Percentiles rank a stretch among this genome's conserved stretches.
Evolutionary conservation across 1,140 invertebrate genomes (phyloP).

Genomic region (Drosophila truncata): DNA sequence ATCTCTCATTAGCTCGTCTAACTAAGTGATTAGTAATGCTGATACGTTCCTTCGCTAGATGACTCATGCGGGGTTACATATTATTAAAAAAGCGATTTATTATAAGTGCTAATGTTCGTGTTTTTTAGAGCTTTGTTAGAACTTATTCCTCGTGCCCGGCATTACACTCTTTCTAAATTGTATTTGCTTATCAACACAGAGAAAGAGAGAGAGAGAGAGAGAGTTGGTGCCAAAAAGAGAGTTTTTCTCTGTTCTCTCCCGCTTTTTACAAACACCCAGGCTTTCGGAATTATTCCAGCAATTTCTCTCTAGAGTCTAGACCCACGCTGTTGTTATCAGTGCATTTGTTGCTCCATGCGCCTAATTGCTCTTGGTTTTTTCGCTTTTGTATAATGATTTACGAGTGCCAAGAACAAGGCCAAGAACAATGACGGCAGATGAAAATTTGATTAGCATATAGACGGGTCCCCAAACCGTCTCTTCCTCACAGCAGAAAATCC

Average conservation of each 20-base stretch:
- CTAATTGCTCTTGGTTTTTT: constrained; percentile 46
- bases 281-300: constrained; percentile 9
- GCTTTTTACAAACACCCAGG: background rate
- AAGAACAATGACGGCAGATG: constrained; percentile 31
- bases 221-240: background rate
- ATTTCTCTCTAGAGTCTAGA: constrained; percentile 19
- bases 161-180: constrained; percentile 22
- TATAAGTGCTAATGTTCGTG: constrained; percentile 7
- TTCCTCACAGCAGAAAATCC: background rate
- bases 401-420: constrained; percentile 24
- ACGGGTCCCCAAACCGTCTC: background rate
- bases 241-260: background rate
- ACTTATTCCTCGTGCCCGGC: constrained; percentile 18
- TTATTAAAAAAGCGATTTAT: background rate
- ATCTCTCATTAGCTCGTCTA: background rate
- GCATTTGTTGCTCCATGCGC: constrained; percentile 45
- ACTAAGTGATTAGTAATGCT: constrained; percentile 2
- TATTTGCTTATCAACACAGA: constrained; percentile 44
- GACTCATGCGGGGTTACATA: constrained; percentile 14
- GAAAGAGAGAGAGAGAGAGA: constrained; percentile 9
- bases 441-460: constrained; percentile 47
- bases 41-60: background rate
- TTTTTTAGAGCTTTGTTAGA: constrained; percentile 3
- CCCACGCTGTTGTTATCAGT: constrained; percentile 36
- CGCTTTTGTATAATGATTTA: constrained; percentile 44